Evolutionary conservation across 2,113 vertebrate species (phyloP), one percentile per base, ranked within the genome.

Genomic region (Piliocolobus tephrosceles): DNA sequence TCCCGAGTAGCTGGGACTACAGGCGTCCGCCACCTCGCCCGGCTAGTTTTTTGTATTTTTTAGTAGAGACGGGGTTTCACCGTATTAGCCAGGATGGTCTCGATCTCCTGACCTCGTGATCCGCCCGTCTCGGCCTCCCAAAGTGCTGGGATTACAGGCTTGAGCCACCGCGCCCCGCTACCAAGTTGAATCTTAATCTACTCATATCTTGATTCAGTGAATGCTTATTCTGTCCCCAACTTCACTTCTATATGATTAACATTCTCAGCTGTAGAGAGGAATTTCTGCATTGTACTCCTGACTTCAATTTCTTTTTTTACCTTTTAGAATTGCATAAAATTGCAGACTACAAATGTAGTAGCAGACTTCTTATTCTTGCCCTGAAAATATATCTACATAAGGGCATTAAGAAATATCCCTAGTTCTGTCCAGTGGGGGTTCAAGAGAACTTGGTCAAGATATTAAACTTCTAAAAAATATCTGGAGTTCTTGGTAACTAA

Each of bases 231-330:
- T 82, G n/a, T 95, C 16, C 45, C 68, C 70, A 75, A 79, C 23
- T 81, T 82, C 23, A 68, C 45, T 90, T 91, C 45, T 80, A 14
- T 86, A 58, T 91, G 47, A 86, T 61, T 81, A 86, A 73, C 25
- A 88, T n/a, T 95, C 61, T 75, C 40, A 18, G 58, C 27, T 91
- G 38, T 84, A 58, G 52, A 57, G 1, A 78, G n/a, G 32, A 92
- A 84, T 66, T 93, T 96, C 64, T 76, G 68, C 40, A 83, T 72
- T 91, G 16, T 47, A 45, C 27, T 79, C 16, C 25, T 58, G 30
- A n/a, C 40, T 73, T 91, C 47, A 90, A 50, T 93, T 61, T 78
- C 40, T 80, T 94, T 78, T 91, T 83, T 88, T 88, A 50, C 18
- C 8, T 35, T 95, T 47, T 85, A 55, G 9, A 43, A 88, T 1